phyloP scores from a whole-genome alignment of 2,797 vertebrate genomes.

The Rhabdomys pumilio region DNA sequence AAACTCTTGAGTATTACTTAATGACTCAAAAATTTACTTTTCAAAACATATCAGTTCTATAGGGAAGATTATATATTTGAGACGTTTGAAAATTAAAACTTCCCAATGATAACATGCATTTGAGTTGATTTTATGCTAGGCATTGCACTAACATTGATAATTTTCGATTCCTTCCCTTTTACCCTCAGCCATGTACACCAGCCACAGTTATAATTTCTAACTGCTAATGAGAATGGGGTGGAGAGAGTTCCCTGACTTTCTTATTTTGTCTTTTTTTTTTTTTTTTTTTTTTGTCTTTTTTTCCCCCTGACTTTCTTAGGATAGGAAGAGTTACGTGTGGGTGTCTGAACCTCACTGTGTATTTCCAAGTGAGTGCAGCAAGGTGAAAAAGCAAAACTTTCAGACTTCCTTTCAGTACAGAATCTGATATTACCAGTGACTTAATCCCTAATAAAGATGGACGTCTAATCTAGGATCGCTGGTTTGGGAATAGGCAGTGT shows the following conservation, averaged over 20 bases:
- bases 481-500: neutral
- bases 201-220: constrained; percentile 57
- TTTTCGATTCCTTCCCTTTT: constrained; percentile 30
- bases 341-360: neutral
- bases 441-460: neutral
- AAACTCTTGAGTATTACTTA: constrained; percentile 8
- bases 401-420: too few species aligned
- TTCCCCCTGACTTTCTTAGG: neutral
- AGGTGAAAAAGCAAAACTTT: neutral
- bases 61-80: constrained; percentile 35
- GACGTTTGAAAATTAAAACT: constrained; percentile 63
- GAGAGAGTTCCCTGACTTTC: constrained; percentile 34
- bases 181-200: constrained; percentile 19
- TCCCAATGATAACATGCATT: constrained; percentile 29
- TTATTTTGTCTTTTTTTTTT: too few species aligned
- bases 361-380: neutral
- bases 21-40: neutral
- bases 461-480: neutral
- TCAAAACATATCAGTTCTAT: constrained; percentile 32
- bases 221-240: constrained; percentile 49
- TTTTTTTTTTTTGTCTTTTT: too few species aligned
- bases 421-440: neutral
- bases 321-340: neutral
- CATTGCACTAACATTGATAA: constrained; percentile 44
- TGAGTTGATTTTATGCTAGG: constrained; percentile 25